Evolutionary conservation across 2,113 vertebrate species (phyloP), one percentile per base, ranked within the genome.

Genomic region (Ceyx cyanopectus): DNA sequence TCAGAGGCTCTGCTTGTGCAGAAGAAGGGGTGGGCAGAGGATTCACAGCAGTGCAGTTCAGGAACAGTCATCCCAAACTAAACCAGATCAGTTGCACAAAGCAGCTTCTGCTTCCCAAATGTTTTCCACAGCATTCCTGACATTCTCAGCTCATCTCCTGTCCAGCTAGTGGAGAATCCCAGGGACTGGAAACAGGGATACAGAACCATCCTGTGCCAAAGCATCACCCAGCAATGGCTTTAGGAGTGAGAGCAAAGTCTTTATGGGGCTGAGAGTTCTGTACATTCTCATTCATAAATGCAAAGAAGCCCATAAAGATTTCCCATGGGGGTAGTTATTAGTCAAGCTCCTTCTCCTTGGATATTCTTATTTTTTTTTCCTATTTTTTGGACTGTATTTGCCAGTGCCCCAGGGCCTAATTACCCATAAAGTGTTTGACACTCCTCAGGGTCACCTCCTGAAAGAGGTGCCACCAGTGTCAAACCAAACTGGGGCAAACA

Each of bases 171-270:
- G 1, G 17, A 87, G 48, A 70, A 81, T n/a, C 9, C 81, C 16
- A 37, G 2, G 12, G 21, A 70, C 78, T 6, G 3, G 32, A 48
- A 92, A 40, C 75, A 13, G 30, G 23, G 74, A 54, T 8, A 21
- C 12, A 50, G 88, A 80, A 50, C 32, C 27, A 3, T 30, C 14
- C 30, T 22, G 4, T 74, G 32, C 21, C 77, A 91, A 66, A 90
- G 41, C 19, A 32, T 20, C 0, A 0, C 40, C 37, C 40, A 9
- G 37, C 37, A 37, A 37, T 26, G 73, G 15, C 26, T 30, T 58
- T 37, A 62, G 50, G 37, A 74, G 77, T 2, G 6, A 23, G 2
- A 83, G 9, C 6, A 54, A 76, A 75, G 22, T 45, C 40, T 45
- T 85, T 19, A 69, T 3, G 14, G 17, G 21, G 32, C 10, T 46